These are phyloP conservation scores for Triplophysa dalaica DNA, from an alignment of 2,113 vertebrate genomes.

Conservation along the genomic window DNA sequence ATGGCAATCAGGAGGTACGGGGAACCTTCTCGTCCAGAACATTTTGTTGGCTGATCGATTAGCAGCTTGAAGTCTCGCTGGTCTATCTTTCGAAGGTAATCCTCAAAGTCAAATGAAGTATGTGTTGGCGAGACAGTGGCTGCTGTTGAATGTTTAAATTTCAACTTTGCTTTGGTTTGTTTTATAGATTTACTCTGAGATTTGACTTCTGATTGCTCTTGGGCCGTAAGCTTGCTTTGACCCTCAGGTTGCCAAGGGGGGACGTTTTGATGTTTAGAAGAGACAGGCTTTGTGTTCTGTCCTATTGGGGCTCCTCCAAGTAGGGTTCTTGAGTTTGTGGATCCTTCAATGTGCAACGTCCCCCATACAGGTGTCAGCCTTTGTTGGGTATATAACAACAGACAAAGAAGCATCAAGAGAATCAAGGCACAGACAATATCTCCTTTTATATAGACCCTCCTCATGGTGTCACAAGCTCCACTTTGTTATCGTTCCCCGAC, in stretches of 20 bases:
- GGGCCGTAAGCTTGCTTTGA: not conserved
- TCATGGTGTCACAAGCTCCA: conserved; percentile 67
- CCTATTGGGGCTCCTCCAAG: conserved; percentile 13
- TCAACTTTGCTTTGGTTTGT: conserved; percentile 47
- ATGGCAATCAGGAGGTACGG: conserved; percentile 90
- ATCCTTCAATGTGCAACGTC: conserved; percentile 49
- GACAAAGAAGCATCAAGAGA: conserved; percentile 76
- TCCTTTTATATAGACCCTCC: conserved; percentile 81
- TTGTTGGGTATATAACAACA: conserved; percentile 83
- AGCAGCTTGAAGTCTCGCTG: conserved; percentile 85
- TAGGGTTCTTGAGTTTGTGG: conserved; percentile 40
- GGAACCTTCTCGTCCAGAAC: conserved; percentile 61
- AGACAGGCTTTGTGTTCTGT: conserved; percentile 17
- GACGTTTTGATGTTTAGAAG: conserved; percentile 27
- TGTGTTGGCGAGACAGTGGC: conserved; percentile 22
- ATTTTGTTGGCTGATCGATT: conserved; percentile 90
- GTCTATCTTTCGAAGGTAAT: conserved; percentile 87
- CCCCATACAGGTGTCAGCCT: conserved; percentile 59
- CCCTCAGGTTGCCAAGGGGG: conserved; percentile 51
- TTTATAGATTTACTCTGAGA: conserved; percentile 49
- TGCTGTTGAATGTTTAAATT: conserved; percentile 49
- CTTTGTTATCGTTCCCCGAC: not conserved
- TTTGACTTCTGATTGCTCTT: conserved; percentile 56
- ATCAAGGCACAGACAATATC: conserved; percentile 84
- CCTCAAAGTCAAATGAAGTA: conserved; percentile 84